Conservation (phyloP, 2,113 vertebrate genomes). For the Indicator indicator region DNA sequence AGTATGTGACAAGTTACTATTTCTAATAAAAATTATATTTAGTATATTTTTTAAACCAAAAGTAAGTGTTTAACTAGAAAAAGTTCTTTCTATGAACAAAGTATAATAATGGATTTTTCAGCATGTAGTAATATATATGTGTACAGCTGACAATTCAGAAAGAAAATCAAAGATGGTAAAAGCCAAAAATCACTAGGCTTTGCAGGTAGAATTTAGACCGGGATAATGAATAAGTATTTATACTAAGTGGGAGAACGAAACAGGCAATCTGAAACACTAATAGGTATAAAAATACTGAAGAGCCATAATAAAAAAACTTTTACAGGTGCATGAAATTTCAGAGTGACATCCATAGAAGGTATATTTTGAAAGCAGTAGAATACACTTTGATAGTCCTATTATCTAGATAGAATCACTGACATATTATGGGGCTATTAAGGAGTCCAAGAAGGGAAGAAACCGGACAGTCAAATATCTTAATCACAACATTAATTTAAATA, state of each 20-base stretch:
- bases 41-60: not conserved
- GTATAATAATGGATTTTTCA: not conserved
- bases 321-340: not conserved
- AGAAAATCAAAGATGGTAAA: not conserved
- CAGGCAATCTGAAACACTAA: not conserved
- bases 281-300: not conserved
- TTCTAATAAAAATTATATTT: not conserved
- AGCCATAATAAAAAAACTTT: not conserved
- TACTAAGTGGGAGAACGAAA: not conserved
- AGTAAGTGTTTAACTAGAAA: not conserved
- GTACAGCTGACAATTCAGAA: not conserved
- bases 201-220: not conserved
- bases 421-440: not conserved
- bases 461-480: slow-evolving; percentile 11
- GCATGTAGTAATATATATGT: not conserved
- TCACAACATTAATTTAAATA: slow-evolving; percentile 14
- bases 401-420: not conserved
- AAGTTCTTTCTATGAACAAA: not conserved
- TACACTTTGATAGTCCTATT: not conserved
- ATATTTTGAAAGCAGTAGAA: not conserved
- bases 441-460: slow-evolving; percentile 8
- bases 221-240: not conserved
- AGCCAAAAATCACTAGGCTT: not conserved
- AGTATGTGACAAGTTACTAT: not conserved
- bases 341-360: not conserved